Evolutionary conservation across 2,113 vertebrate species (phyloP).

Genomic region (Clarias batrachus): DNA sequence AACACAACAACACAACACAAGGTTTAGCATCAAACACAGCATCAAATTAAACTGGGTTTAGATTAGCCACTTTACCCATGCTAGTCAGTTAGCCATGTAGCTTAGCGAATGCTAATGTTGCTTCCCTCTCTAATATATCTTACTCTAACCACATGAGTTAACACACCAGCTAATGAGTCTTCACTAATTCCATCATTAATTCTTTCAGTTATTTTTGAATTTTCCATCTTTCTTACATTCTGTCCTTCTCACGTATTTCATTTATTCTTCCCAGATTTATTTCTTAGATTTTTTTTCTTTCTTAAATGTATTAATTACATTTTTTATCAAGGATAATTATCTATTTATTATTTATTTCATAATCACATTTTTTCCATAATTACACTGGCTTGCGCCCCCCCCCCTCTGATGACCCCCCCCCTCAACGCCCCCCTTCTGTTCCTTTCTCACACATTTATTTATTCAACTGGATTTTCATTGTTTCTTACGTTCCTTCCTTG

Average conservation of each 20-base stretch:
- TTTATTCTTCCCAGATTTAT: no score
- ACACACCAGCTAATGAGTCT: background rate
- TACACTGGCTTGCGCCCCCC: no score
- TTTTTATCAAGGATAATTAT: no score
- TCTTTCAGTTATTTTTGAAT: background rate
- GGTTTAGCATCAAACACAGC: background rate
- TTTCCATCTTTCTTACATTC: background rate
- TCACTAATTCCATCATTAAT: background rate
- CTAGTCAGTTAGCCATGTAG: background rate
- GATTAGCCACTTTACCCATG: background rate
- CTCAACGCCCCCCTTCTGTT: no score
- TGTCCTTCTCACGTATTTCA: background rate
- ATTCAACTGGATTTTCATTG: background rate
- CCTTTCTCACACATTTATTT: background rate
- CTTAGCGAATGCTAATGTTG: background rate
- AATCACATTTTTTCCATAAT: no score
- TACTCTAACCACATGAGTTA: background rate
- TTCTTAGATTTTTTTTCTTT: background rate
- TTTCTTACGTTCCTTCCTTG: background rate
- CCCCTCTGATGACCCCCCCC: no score
- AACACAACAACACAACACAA: background rate
- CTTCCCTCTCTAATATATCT: background rate
- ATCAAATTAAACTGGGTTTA: background rate
- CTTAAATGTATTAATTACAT: background rate
- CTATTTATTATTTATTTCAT: no score